phyloP scores from a whole-genome alignment of 2,888 invertebrate genomes.

The Argyresthia goedartella region DNA sequence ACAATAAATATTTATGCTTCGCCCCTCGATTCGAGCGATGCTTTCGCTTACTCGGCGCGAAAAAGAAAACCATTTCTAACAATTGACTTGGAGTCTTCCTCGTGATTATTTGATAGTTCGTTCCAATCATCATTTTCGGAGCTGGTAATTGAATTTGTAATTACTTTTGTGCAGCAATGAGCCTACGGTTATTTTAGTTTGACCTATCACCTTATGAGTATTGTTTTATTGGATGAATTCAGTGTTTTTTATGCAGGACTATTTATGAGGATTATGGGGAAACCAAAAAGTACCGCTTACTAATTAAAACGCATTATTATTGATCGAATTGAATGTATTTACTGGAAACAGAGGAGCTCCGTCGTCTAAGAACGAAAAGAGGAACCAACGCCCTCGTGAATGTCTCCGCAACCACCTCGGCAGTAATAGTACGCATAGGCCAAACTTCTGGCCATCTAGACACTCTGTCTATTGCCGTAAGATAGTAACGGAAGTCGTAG shows the following conservation, averaged over 20 bases:
- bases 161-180: background rate
- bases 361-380: no score
- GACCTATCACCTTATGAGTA: background rate
- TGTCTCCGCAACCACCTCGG: no score
- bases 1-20: constrained; percentile 68
- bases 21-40: constrained; percentile 42
- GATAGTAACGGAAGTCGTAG: no score
- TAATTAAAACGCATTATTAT: no score
- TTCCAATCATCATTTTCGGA: background rate
- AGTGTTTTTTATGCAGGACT: background rate
- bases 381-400: no score
- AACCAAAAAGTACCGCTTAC: no score
- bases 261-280: no score
- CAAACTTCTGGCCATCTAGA: no score
- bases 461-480: no score
- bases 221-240: background rate
- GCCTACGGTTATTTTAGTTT: background rate
- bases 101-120: background rate
- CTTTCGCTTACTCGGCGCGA: constrained; percentile 6
- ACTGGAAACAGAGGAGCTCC: no score
- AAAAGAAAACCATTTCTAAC: constrained; percentile 19
- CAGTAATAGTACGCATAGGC: no score
- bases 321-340: no score
- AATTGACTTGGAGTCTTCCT: background rate
- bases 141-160: background rate